Conservation (phyloP, 2,888 invertebrate genomes). For the Phalera bucephala region DNA sequence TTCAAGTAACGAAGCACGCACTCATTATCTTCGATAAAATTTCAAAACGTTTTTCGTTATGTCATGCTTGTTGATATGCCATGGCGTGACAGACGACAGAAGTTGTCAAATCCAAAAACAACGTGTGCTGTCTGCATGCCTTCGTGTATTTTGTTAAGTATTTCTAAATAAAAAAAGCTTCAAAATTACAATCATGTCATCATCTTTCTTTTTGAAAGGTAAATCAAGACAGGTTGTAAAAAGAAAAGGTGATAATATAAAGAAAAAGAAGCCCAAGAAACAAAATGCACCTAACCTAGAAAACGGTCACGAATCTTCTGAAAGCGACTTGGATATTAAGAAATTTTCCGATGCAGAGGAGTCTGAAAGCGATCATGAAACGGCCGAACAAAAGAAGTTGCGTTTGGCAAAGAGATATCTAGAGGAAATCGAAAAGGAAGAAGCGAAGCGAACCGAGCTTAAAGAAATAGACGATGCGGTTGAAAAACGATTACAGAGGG, state of each 20-base stretch:
- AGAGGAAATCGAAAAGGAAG: constrained; percentile 92
- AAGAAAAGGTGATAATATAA: constrained; percentile 75
- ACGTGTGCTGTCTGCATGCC: no score
- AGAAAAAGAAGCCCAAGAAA: constrained; percentile 63
- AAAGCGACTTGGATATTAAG: constrained; percentile 85
- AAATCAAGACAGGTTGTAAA: constrained; percentile 81
- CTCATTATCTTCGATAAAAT: no score
- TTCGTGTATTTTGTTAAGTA: no score
- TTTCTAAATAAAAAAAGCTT: not conserved
- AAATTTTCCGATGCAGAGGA: constrained; percentile 75
- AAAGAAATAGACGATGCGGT: constrained; percentile 86
- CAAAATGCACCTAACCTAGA: constrained; percentile 65
- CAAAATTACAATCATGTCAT: constrained; percentile 58
- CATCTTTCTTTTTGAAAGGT: constrained; percentile 84
- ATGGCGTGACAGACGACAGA: no score
- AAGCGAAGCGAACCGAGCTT: constrained; percentile 86
- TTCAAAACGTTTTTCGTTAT: no score
- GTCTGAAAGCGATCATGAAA: constrained; percentile 88
- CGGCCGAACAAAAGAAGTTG: constrained; percentile 94
- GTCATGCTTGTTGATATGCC: no score
- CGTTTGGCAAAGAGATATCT: constrained; percentile 95
- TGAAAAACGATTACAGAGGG: constrained; percentile 90
- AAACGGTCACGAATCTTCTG: constrained; percentile 85
- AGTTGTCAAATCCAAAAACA: no score
- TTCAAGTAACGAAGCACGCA: no score